These are phyloP conservation scores for Eriosoma lanigerum DNA, from an alignment of 1,140 invertebrate genomes.

Conservation along the genomic window DNA sequence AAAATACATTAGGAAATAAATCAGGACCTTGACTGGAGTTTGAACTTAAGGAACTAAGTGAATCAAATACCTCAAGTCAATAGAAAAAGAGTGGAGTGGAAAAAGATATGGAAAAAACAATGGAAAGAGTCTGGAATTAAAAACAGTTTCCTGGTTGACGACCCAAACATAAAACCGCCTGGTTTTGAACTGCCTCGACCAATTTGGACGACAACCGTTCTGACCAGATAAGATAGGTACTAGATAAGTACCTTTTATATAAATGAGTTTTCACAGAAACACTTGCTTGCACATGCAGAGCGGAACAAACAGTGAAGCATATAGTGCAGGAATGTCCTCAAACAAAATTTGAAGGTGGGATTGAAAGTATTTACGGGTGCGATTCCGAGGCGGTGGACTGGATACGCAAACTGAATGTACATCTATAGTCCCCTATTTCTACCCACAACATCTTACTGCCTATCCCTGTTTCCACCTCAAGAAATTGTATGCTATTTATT, in stretches of 20 bases:
- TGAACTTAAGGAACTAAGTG: too few relatives aligned
- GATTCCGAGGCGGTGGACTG: not conserved
- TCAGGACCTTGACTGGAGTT: too few relatives aligned
- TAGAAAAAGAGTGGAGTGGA: too few relatives aligned
- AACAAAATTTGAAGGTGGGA: not conserved
- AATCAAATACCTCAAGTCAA: too few relatives aligned
- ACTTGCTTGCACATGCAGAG: not conserved
- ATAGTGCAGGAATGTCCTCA: not conserved
- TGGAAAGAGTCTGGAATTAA: too few relatives aligned
- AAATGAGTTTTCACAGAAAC: not conserved
- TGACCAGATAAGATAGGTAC: not conserved
- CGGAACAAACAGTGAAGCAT: slow-evolving; percentile 6
- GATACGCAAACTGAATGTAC: not conserved
- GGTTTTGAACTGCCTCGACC: not conserved
- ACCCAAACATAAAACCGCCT: not conserved
- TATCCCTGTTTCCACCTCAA: not conserved
- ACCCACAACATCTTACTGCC: not conserved
- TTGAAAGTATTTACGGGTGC: not conserved
- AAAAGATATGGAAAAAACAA: too few relatives aligned
- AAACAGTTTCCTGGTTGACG: too few relatives aligned
- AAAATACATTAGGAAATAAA: not conserved
- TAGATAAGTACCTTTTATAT: not conserved
- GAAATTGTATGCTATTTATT: not conserved
- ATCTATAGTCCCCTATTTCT: not conserved
- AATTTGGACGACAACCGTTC: not conserved